Evolutionary conservation across 2,113 vertebrate genomes (phyloP).

Genomic region (Egretta garzetta): DNA sequence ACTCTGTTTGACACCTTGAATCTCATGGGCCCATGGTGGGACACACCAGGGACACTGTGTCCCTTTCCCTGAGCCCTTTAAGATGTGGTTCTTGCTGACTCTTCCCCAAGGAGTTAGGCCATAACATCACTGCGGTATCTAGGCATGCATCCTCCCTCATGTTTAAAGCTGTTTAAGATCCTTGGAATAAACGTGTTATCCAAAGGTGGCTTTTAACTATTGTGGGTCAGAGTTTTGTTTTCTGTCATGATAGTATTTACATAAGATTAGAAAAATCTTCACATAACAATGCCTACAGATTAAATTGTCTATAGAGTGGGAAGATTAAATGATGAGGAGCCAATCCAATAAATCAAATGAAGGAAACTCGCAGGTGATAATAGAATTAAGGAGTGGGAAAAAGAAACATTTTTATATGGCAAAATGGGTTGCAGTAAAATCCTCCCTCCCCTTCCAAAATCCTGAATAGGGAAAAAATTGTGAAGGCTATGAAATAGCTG

Average conservation of each 20-base stretch:
- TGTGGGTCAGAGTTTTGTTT: neutral
- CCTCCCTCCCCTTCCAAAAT: neutral
- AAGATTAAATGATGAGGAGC: neutral
- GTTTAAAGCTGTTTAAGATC: neutral
- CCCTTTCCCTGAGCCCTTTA: neutral
- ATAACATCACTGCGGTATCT: neutral
- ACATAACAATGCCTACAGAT: neutral
- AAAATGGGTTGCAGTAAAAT: neutral
- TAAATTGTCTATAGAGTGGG: neutral
- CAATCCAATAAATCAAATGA: neutral
- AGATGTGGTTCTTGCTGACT: neutral
- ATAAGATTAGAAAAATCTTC: neutral
- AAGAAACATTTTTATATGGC: neutral
- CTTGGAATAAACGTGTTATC: neutral
- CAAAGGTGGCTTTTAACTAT: neutral
- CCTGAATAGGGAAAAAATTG: neutral
- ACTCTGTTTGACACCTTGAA: neutral
- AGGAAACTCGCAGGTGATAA: neutral
- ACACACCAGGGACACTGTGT: neutral
- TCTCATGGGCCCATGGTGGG: fast-evolving
- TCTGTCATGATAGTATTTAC: neutral
- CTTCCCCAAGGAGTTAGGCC: neutral
- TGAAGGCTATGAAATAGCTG: neutral
- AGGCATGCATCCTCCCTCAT: neutral
- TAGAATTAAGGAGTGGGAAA: neutral